Conservation (phyloP, 2,113 vertebrate genomes). For the Ia io region DNA sequence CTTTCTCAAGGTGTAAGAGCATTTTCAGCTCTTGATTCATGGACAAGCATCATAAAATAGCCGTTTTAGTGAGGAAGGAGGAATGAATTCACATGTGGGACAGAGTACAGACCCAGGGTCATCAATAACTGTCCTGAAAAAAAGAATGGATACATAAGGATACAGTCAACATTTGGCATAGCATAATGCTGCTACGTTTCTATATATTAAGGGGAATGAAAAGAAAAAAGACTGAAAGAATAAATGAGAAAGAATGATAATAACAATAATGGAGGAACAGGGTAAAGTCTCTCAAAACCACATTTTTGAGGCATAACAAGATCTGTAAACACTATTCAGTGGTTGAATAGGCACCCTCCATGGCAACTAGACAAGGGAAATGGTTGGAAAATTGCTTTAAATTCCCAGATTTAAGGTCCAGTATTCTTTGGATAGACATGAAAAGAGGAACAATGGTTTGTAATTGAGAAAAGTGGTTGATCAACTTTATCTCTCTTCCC, state of each 20-base stretch:
- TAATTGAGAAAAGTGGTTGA: not conserved
- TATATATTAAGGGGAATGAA: not conserved
- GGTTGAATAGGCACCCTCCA: not conserved
- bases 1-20: not conserved
- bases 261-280: not conserved
- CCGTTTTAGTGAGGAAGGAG: not conserved
- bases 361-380: not conserved
- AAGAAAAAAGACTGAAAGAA: not conserved
- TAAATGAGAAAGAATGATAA: not conserved
- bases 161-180: not conserved
- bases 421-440: not conserved
- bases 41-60: not conserved
- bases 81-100: conserved; percentile 10
- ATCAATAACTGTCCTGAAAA: not conserved
- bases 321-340: not conserved
- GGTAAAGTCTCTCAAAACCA: not conserved
- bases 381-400: not conserved
- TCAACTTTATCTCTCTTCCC: not conserved
- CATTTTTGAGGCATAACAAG: not conserved
- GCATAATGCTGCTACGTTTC: not conserved
- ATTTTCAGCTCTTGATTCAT: conserved; percentile 4
- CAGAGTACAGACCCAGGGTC: not conserved
- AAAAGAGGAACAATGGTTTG: not conserved
- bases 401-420: not conserved
- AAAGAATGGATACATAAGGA: not conserved